phyloP scores from a whole-genome alignment of 2,113 vertebrate genomes.

The Theristicus caerulescens region DNA sequence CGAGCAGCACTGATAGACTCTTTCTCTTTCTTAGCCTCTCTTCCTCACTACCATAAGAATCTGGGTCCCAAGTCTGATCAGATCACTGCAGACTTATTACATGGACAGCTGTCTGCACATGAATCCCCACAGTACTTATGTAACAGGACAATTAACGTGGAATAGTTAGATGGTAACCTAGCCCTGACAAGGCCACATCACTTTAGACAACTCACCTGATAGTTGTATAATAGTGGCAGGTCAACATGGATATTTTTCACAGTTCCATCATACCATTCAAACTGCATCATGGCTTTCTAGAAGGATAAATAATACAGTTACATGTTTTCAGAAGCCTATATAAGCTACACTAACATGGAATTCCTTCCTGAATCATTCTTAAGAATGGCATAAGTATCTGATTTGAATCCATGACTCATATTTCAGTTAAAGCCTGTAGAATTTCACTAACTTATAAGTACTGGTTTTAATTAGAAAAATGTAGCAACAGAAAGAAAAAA shows the following conservation, averaged over 20 bases:
- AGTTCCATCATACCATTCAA: constrained; percentile 83
- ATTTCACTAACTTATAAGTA: neutral
- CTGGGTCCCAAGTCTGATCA: neutral
- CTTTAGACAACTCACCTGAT: constrained; percentile 74
- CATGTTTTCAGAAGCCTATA: neutral
- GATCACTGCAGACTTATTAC: neutral
- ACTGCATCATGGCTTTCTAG: constrained; percentile 80
- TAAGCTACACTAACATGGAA: neutral
- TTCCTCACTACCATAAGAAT: neutral
- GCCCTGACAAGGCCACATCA: neutral
- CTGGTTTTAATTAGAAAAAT: neutral
- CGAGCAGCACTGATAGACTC: neutral
- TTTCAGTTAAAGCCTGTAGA: neutral
- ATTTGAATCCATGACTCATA: neutral
- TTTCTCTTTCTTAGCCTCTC: neutral
- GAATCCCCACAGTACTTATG: neutral
- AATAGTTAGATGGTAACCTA: neutral
- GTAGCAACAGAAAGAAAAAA: neutral
- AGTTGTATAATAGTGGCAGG: constrained; percentile 70
- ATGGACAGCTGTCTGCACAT: neutral
- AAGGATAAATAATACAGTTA: neutral
- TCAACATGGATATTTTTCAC: constrained; percentile 84
- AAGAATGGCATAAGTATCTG: neutral
- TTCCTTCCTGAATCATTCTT: neutral
- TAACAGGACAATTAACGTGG: neutral